Evolutionary conservation across 2,888 invertebrate species (phyloP).

Genomic region (Aelia acuminata): DNA sequence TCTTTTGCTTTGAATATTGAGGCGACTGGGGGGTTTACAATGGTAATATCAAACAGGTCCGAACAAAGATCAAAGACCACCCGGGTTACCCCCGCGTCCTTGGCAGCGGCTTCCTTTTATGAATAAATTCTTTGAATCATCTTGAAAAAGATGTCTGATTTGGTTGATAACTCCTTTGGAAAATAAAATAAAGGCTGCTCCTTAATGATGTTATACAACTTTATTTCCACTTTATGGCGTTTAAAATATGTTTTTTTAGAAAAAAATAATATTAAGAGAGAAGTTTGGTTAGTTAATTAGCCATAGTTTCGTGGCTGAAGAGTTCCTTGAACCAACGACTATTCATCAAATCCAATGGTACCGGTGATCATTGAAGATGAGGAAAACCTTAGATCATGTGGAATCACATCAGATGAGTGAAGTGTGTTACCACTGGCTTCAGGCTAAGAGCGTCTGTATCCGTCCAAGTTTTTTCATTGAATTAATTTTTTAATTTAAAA

Average conservation of each 20-base stretch:
- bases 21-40: neutral
- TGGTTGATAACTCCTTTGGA: neutral
- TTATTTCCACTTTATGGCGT: neutral
- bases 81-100: neutral
- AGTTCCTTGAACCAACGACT: neutral
- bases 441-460: too few relatives aligned
- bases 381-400: neutral
- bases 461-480: neutral
- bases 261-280: neutral
- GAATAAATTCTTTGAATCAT: slow-evolving; percentile 24
- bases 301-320: neutral
- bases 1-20: slow-evolving; percentile 21
- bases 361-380: neutral
- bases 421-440: neutral
- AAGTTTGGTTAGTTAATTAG: neutral
- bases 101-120: neutral
- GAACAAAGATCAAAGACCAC: neutral
- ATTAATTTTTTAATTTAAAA: too few relatives aligned
- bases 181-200: neutral
- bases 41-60: slow-evolving; percentile 29
- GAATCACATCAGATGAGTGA: neutral
- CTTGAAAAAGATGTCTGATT: neutral
- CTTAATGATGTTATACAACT: neutral
- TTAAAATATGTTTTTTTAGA: neutral
- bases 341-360: neutral